Conservation (phyloP, 1,140 invertebrate species). For the Triops longicaudatus region DNA sequence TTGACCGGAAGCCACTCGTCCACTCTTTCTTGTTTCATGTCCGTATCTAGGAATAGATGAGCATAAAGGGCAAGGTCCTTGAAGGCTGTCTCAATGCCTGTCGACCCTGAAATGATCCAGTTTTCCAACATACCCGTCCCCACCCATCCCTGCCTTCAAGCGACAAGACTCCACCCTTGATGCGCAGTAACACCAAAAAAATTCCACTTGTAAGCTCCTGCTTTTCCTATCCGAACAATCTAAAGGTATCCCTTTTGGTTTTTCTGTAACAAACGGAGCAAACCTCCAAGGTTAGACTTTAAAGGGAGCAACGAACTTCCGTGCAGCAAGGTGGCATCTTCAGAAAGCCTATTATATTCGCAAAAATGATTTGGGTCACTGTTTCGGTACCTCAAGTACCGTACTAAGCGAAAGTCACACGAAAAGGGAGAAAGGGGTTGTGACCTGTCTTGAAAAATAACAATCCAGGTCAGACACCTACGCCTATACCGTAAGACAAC, state of each 20-base stretch:
- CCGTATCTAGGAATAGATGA: not conserved
- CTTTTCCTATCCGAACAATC: not conserved
- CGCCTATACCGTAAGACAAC: not conserved
- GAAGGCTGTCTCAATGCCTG: not conserved
- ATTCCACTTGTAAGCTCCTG: not conserved
- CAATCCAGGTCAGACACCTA: not conserved
- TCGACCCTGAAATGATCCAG: slow-evolving; percentile 14
- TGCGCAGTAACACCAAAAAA: not conserved
- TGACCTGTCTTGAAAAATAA: not conserved
- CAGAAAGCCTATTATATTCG: too few species aligned
- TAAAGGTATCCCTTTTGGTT: not conserved
- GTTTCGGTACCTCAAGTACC: too few species aligned
- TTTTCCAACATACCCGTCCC: not conserved
- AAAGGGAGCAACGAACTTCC: not conserved
- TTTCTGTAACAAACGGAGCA: not conserved
- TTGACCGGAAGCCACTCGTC: too few species aligned
- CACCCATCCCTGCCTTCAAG: not conserved
- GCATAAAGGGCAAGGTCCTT: slow-evolving; percentile 7
- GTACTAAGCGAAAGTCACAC: not conserved
- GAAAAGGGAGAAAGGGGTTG: not conserved
- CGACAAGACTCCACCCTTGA: not conserved
- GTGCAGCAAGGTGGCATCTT: not conserved
- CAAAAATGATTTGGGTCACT: too few species aligned
- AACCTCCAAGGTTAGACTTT: not conserved
- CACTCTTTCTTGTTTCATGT: not conserved